Base-by-base conservation (phyloP, 2,888 invertebrate genomes). In the Mythimna vitellina region DNA sequence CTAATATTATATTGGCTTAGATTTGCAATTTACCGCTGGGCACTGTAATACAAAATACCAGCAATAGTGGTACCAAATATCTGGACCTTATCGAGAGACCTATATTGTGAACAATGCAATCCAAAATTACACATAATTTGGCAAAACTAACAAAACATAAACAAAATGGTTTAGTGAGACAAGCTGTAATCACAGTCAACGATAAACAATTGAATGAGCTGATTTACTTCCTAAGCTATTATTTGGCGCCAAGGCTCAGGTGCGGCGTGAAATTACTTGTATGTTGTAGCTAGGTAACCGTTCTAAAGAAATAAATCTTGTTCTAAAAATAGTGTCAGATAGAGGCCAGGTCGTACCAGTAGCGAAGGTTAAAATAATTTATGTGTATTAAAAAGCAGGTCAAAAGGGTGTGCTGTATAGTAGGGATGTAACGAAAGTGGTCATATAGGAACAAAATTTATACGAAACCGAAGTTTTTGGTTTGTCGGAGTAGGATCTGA, bases 191-290 rank as follows among this genome's bases (percentile, higher is more conserved):
- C 75, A 57, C 1, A n/a, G 8, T 57, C 65, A 74, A 35, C 56
- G 3, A 49, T 74, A 75, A 68, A 68, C 77, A 76, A 70, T 79
- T 53, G 70, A 76, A 57, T 66, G n/a, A 66, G 70, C 49, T 71
- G 76, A 71, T 71, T 67, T 67, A 20, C 2, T 53, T 22, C 25
- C 20, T 49, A 20, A 38, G 46, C 46, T 53, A 65, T 74, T 68
- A 65, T 42, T 35, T 29, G 78, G 81, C 78, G 79, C 79, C 77
- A n/a, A n/a, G 53, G 49, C 38, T 38, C 46, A 49, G 57, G 46
- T 62, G 53, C 35, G 57, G 64, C 46, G 56, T 12, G 10, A 75
- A 65, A 63, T 75, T 53, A 42, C 32, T 20, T 17, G 46, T 46
- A 51, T 65, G 54, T 56, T 57, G 53, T 53, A 53, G 32, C 57